Conservation (phyloP, 1,140 invertebrate species). For the Drosophila nebulosa region DNA sequence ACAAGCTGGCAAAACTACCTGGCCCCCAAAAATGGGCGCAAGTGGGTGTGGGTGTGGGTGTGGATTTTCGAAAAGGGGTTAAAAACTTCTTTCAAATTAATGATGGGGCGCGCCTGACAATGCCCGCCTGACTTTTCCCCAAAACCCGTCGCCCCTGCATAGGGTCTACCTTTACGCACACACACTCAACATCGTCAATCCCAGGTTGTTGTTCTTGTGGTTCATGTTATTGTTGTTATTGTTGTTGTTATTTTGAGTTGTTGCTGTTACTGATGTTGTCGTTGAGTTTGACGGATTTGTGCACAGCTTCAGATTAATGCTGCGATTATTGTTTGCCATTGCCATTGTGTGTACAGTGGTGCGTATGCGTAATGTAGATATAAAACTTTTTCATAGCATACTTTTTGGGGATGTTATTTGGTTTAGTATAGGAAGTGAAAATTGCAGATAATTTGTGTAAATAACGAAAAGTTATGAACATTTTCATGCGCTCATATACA, state of each 20-base stretch:
- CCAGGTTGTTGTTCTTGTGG: conserved; percentile 21
- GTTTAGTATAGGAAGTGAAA: neutral
- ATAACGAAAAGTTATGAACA: neutral
- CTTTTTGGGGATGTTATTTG: neutral
- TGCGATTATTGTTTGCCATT: conserved; percentile 74
- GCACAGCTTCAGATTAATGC: conserved; percentile 77
- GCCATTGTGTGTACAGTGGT: conserved; percentile 57
- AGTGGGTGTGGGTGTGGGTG: neutral
- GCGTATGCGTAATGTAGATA: conserved; percentile 7
- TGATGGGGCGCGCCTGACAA: conserved; percentile 53
- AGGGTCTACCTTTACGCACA: neutral
- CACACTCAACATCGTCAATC: neutral
- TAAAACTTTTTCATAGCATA: neutral
- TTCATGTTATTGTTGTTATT: conserved; percentile 33
- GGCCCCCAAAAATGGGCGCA: conserved; percentile 26
- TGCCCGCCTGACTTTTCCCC: conserved; percentile 29
- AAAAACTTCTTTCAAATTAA: conserved; percentile 67
- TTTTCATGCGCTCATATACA: no score
- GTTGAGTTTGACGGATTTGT: conserved; percentile 77
- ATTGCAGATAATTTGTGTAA: neutral
- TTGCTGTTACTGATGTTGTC: neutral
- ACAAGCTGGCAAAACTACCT: conserved; percentile 31
- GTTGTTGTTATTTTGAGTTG: neutral
- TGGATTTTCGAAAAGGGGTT: conserved; percentile 24
- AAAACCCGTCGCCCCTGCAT: no score